Evolutionary conservation across 2,888 invertebrate species (phyloP), one percentile per base, ranked within the genome.

Genomic region (Campoplex nolae): DNA sequence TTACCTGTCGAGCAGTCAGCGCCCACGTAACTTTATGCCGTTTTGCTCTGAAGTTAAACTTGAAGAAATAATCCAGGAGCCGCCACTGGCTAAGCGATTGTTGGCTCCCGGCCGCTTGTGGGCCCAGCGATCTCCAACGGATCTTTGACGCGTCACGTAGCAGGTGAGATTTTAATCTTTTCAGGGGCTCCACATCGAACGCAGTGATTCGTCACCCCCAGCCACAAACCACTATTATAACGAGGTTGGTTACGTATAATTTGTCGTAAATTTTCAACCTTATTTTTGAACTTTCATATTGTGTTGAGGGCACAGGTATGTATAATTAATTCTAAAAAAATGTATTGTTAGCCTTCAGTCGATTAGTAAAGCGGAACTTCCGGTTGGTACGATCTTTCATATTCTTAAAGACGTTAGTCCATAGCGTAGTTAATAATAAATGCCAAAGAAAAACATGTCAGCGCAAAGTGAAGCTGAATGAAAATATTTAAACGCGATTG

Each of bases 11-110:
- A 87, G 88, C 83, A 86, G 74, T 78, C 83, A 38, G 79, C 88
- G 88, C 82, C 88, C 83, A 84, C 88, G 85, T 84, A 70, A 62
- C 81, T 76, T 82, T 77, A 62, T 56, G 78, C 83, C 78, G 83
- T 86, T 81, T 88, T 58, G 74, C 86, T 67, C 68, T 83, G 81
- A 56, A 85, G 86, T 88, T 81, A 75, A 67, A 86, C 83, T 81
- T 85, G 88, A 84, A 86, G 84, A 85, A 85, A 88, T 86, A 79
- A 82, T 65, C 81, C 88, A 83, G 88, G 88, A 89, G 88, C 88
- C 85, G 88, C 88, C 86, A 88, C 86, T 78, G 88, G 62, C 74
- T 51, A 54, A 74, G 54, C n/a, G 77, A 70, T 48, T 54, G 80
- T 62, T 65, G 38, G 79, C 86, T 88, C 78, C 82, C 75, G 85